phyloP scores from a whole-genome alignment of 2,888 invertebrate species.

The Invenusta paracnida region DNA sequence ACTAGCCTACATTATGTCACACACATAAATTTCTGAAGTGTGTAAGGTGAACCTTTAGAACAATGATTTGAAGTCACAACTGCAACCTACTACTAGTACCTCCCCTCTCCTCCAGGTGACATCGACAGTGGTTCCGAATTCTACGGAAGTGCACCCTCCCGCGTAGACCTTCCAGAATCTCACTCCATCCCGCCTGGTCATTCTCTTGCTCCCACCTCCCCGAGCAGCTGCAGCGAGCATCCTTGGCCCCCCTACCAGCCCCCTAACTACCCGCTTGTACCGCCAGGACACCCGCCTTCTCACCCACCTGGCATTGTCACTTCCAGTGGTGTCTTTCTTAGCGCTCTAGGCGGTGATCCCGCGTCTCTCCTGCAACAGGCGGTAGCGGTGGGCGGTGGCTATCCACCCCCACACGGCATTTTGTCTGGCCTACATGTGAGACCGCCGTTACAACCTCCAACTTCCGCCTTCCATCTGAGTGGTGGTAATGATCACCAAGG shows the following conservation, averaged over 20 bases:
- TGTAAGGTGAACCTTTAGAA: no score
- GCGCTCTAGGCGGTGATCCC: not conserved
- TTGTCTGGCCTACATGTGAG: no score
- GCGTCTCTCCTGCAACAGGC: not conserved
- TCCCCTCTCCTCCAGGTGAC: conserved; percentile 37
- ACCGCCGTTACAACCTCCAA: not conserved
- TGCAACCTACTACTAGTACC: no score
- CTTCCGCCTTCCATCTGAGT: no score
- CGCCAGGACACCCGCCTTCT: no score
- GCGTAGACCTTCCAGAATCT: not conserved
- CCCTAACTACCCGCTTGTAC: not conserved
- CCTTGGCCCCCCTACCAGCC: not conserved
- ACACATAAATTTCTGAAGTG: no score
- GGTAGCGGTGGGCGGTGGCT: no score
- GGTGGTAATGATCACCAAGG: not conserved
- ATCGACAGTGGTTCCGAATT: conserved; percentile 42
- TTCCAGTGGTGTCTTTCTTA: not conserved
- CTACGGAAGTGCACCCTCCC: not conserved
- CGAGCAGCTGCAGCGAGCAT: not conserved
- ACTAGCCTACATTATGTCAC: no score
- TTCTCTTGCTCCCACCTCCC: not conserved
- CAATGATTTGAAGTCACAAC: no score
- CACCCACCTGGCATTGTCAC: not conserved
- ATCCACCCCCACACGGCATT: not conserved
- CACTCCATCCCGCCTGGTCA: not conserved